Evolutionary conservation across 92 coral and sea anemone species (phyloP), one percentile per base, ranked within the genome.

Genomic region (Zoanthus solanderi): DNA sequence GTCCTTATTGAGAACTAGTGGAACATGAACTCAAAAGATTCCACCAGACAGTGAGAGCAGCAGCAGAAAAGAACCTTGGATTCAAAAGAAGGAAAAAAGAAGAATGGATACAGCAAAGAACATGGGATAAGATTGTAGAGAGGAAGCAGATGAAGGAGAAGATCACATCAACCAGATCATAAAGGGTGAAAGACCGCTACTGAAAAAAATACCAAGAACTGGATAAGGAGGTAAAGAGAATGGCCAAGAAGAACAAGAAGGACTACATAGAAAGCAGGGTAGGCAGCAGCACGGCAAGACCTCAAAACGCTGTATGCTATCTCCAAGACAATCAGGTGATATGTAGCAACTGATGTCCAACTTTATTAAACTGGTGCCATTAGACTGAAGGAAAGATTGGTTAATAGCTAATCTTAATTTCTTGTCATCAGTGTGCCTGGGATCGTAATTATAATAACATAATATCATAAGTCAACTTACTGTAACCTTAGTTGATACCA

Each of bases 141-240:
- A 45, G 44, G 46, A 78, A 78, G 16, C 72, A 80, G 84, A 79
- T 10, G 47, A 28, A 80, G 23, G 71, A 54, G 84, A 78, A 3
- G 68, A 61, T 15, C 68, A 61, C 15, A 0, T 61, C 68, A 61
- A 61, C 68, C 8, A 29, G 71, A 78, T 78, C 83, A 78, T 42
- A 78, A 58, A 78, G 83, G n/a, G 63, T 47, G 66, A 78, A 53
- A 9, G 66, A 47, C 46, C 5, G 66, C 66, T 47, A 46, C 63
- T 53, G 34, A 53, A 78, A 78, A 58, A 78, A 50, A 78, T 18
- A 78, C 83, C 83, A 7, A 78, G 67, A 78, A 14, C 83, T 52
- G 44, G 66, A 78, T 12, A 78, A 78, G 68, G 83, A 78, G 44
- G 83, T 78, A 9, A 78, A 78, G 69, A 78, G 68, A 16, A 5